Evolutionary conservation across 2,888 invertebrate species (phyloP).

Genomic region (Mellilla xanthometata): DNA sequence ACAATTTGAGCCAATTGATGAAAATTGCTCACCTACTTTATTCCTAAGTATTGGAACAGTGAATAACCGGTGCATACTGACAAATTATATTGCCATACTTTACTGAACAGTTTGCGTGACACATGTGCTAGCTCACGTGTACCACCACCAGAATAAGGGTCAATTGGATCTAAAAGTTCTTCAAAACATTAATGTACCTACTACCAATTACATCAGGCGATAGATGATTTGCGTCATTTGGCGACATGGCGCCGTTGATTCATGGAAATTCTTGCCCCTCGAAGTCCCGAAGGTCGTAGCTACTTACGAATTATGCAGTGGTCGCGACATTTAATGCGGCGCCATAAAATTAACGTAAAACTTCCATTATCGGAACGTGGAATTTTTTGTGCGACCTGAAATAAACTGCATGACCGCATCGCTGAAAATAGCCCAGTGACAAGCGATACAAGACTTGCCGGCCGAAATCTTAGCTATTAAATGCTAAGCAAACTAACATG

Average conservation of each 20-base stretch:
- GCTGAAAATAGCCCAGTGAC: slow-evolving; percentile 47
- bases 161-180: slow-evolving; percentile 67
- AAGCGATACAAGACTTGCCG: slow-evolving; percentile 38
- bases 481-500: slow-evolving; percentile 49
- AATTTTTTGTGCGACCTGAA: slow-evolving; percentile 11
- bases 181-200: slow-evolving; percentile 64
- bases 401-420: slow-evolving; percentile 38
- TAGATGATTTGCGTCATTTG: slow-evolving; percentile 66
- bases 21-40: neutral
- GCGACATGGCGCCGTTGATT: slow-evolving; percentile 60
- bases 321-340: slow-evolving; percentile 11
- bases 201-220: slow-evolving; percentile 64
- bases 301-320: slow-evolving; percentile 30
- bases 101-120: slow-evolving; percentile 15
- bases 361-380: slow-evolving; percentile 17
- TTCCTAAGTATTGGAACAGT: neutral
- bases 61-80: too few relatives aligned
- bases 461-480: slow-evolving; percentile 40
- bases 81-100: too few relatives aligned
- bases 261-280: slow-evolving; percentile 36
- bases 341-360: slow-evolving; percentile 21
- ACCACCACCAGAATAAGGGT: slow-evolving; percentile 56
- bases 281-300: slow-evolving; percentile 36
- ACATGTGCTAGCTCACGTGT: slow-evolving; percentile 52
- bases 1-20: neutral